Evolutionary conservation across 2,113 vertebrate genomes (phyloP).

Genomic region (Ophthalmolycus amberensis): DNA sequence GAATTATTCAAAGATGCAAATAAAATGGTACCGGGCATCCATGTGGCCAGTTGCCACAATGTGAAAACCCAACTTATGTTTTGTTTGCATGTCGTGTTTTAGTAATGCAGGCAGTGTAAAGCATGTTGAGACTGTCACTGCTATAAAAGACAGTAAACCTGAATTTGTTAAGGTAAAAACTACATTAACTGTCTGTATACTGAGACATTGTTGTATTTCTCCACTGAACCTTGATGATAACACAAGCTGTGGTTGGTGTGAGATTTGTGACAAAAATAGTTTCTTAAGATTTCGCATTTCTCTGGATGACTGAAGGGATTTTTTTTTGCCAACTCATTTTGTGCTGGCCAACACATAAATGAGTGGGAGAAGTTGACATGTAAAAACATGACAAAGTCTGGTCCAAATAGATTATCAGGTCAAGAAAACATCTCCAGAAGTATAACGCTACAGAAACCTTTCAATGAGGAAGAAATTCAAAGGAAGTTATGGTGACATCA

Average conservation of each 20-base stretch:
- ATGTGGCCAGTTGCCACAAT: background rate
- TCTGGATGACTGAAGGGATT: background rate
- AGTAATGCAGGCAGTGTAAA: background rate
- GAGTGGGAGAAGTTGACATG: background rate
- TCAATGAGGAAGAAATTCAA: too few species aligned
- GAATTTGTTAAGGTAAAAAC: constrained; percentile 1
- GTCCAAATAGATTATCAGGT: background rate
- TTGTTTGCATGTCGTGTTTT: background rate
- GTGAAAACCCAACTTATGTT: background rate
- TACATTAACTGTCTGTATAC: background rate
- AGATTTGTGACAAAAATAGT: background rate
- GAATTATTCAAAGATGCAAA: background rate
- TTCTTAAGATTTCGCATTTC: background rate
- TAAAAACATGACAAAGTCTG: background rate
- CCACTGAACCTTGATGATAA: background rate
- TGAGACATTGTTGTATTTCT: background rate
- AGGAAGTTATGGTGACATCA: constrained; percentile 18
- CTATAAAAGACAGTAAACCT: background rate
- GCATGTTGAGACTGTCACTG: background rate
- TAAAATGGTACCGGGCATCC: background rate
- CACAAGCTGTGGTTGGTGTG: background rate
- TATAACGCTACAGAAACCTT: background rate
- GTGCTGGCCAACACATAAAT: background rate
- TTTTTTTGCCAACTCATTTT: constrained; percentile 3
- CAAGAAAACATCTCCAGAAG: constrained; percentile 32